Base-by-base conservation (phyloP, 1,140 invertebrate species). In the Coenobita brevimanus region DNA sequence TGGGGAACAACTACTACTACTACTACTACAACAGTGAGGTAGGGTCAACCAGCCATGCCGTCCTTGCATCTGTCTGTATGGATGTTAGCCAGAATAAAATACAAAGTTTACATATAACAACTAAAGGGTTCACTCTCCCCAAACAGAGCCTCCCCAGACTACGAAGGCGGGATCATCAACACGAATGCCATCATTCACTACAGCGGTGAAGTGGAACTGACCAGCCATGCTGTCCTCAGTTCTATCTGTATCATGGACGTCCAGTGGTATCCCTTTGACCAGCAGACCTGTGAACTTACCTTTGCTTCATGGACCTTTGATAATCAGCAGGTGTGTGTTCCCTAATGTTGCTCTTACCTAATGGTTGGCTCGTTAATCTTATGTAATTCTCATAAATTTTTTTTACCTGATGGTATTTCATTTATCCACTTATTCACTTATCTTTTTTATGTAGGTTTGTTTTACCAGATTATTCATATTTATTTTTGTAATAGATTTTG, bases 301-400 rank as follows among this genome's bases (percentile, higher is more conserved):
- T 91, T 91, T 69, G 46, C 85, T 27, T 90, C 89, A n/a, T 91
- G 90, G 90, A 88, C 90, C n/a, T 89, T 90, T 60, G 89, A 91
- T 57, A 69, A 67, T 0, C 62, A 36, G 0, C 64, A 85, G 76
- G 90, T 89, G 8, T 30, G 89, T 21, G n/a, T n/a, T n/a, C n/a
- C n/a, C n/a, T n/a, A n/a, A n/a, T n/a, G n/a, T n/a, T n/a, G n/a
- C n/a, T n/a, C n/a, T n/a, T n/a, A n/a, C n/a, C n/a, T n/a, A n/a
- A n/a, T n/a, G n/a, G n/a, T n/a, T n/a, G n/a, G n/a, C n/a, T n/a
- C n/a, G n/a, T n/a, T n/a, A n/a, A n/a, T n/a, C n/a, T n/a, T n/a
- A n/a, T n/a, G n/a, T n/a, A n/a, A n/a, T n/a, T n/a, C n/a, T n/a
- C n/a, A n/a, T n/a, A n/a, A n/a, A n/a, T n/a, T n/a, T n/a, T n/a